Base-by-base conservation (phyloP, 92 coral and sea anemone genomes). In the Pocillopora meandrina region DNA sequence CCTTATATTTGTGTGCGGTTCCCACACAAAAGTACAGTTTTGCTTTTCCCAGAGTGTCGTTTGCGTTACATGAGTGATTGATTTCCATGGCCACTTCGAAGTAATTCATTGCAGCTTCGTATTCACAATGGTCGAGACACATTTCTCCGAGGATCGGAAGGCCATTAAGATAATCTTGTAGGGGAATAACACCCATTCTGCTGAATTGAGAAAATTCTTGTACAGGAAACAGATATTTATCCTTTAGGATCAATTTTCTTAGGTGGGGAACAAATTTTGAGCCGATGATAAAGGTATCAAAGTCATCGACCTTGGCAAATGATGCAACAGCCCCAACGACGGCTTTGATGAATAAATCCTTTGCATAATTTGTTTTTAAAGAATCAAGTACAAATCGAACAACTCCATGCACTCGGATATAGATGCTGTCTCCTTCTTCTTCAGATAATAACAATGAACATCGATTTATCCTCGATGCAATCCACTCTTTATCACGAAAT, bases 401-500 rank as follows among this genome's bases (percentile, higher is more conserved):
- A 20, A 74, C 47, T 34, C 57, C 62, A 74, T 74, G 78, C 14
- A 74, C 52, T 12, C 33, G 78, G 16, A 87, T 16, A 26, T 42
- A 75, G 34, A 17, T 68, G 58, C 49, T 23, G 26, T 23, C 0
- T 23, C 26, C 26, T 23, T 23, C 26, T 23, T 23, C 26, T 23
- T 23, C 26, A 23, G 26, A 23, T 23, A 23, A 23, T 23, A 23
- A 0, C 26, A 23, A 23, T 23, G 26, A 23, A 23, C 90, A 81
- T 33, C 49, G 66, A 73, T 23, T 26, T 62, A 87, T 74, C 35
- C 21, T 82, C 36, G 47, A 9, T 21, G 59, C 35, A 20, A 87
- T 80, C 2, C 61, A 72, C 16, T 81, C 90, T 81, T 67, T 65
- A 57, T 87, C 90, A n/a, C 2, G 3, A 2, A 56, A 19, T 74